These are phyloP conservation scores for Drosophila bipectinata DNA, from an alignment of 1,140 invertebrate species.

Conservation along the genomic window DNA sequence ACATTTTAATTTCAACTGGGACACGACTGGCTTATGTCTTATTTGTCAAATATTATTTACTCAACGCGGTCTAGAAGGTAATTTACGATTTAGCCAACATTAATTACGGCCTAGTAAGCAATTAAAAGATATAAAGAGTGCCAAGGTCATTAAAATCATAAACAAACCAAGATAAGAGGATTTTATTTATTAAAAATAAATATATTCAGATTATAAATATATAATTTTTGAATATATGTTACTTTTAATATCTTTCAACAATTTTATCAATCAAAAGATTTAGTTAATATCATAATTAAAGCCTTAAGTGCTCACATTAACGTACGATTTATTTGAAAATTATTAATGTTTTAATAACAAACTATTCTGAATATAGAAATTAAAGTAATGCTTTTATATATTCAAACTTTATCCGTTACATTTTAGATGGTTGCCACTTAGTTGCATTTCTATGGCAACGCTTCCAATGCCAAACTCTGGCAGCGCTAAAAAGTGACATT, in stretches of 20 bases:
- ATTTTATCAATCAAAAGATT: too few species aligned
- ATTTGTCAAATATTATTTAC: constrained; percentile 29
- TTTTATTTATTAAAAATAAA: neutral
- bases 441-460: neutral
- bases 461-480: neutral
- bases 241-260: neutral
- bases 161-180: neutral
- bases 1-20: constrained; percentile 27
- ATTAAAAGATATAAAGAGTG: constrained; percentile 9
- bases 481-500: constrained; percentile 2
- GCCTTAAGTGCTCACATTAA: too few species aligned
- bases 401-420: neutral
- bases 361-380: too few species aligned
- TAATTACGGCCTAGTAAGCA: constrained; percentile 3
- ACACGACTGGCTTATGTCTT: constrained; percentile 26
- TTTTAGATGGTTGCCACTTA: neutral
- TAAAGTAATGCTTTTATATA: neutral
- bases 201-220: neutral
- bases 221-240: too few species aligned
- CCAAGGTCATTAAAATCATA: constrained; percentile 10
- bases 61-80: constrained; percentile 3
- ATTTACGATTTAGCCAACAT: constrained; percentile 1
- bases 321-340: too few species aligned
- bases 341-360: too few species aligned
- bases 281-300: too few species aligned